Base-by-base conservation (phyloP, 2,797 vertebrate genomes). In the Alfaro cultratus region DNA sequence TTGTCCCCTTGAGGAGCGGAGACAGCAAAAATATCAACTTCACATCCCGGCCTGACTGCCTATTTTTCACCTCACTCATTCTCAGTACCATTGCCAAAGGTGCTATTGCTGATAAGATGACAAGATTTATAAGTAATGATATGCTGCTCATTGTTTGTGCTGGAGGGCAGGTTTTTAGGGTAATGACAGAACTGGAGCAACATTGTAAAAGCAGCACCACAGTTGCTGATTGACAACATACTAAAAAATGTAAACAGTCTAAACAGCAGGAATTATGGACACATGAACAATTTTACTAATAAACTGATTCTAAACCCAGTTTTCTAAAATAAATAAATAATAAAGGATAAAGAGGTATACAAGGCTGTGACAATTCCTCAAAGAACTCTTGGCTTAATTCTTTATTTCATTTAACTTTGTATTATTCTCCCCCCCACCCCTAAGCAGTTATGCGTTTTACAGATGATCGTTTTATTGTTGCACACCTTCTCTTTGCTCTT, bases 71-170 rank as follows among this genome's bases (percentile, higher is more conserved):
- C 55, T 39, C 76, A 31, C 39, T 2, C 55, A 45, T 67, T 60
- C 57, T 73, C 67, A 73, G 55, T 43, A 74, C 39, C 1, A 10
- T 70, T 75, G 51, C 73, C 76, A 81, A 46, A 21, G 10, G 73
- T 6, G 36, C 47, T 55, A n/a, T 67, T n/a, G 5, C 75, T 81
- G 79, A 78, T 75, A 78, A 81, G 57, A 73, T 45, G 43, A 67
- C 43, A 64, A 83, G 47, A 84, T 84, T 81, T 84, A 78, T 78
- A 78, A 41, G 18, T 49, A 39, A 47, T 46, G 72, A 74, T 80
- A 75, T 72, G 26, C n/a, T n/a, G 67, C 73, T 78, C 39, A 6
- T 51, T 74, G 67, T 64, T 81, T 78, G 62, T 29, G 57, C 75
- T 77, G 26, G 45, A 81, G 75, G 43, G 73, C 55, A 77, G 41